Percentiles rank a stretch among this genome's conserved stretches.
Conservation (phyloP, 2,888 invertebrate genomes). For the Apamea monoglypha region DNA sequence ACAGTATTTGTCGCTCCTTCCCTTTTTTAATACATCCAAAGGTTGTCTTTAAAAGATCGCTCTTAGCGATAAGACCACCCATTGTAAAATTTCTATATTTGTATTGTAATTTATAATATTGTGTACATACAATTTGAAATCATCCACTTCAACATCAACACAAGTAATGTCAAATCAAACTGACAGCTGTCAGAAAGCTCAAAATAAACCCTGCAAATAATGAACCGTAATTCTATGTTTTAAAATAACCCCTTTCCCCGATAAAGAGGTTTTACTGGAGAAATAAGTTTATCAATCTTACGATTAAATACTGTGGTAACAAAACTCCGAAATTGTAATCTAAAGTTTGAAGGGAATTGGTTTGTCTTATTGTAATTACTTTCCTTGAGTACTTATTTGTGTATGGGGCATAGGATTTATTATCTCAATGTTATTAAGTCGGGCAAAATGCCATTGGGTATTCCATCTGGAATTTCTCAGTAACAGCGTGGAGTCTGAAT, state of each 20-base stretch:
- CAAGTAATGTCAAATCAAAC: not conserved
- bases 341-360: constrained; percentile 32
- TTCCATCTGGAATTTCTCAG: too few species aligned
- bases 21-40: too few species aligned
- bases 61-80: too few species aligned
- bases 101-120: too few species aligned
- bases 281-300: constrained; percentile 39
- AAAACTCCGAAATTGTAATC: constrained; percentile 23
- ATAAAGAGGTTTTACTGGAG: not conserved
- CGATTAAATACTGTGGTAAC: not conserved
- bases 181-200: constrained; percentile 30
- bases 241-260: not conserved
- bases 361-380: constrained; percentile 38
- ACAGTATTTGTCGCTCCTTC: too few species aligned
- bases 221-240: not conserved
- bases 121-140: too few species aligned
- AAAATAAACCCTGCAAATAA: not conserved
- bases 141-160: not conserved
- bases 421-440: not conserved
- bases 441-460: not conserved
- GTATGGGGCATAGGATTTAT: not conserved
- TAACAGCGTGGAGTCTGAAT: not conserved
- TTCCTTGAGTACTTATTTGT: constrained; percentile 10
- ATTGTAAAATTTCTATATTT: too few species aligned
- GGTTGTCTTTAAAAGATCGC: too few species aligned